A percentile compares a stretch with the other conserved stretches of the same genome.
These are phyloP conservation scores for Myiagra hebetior DNA, from an alignment of 2,113 vertebrate species.

Conservation along the genomic window DNA sequence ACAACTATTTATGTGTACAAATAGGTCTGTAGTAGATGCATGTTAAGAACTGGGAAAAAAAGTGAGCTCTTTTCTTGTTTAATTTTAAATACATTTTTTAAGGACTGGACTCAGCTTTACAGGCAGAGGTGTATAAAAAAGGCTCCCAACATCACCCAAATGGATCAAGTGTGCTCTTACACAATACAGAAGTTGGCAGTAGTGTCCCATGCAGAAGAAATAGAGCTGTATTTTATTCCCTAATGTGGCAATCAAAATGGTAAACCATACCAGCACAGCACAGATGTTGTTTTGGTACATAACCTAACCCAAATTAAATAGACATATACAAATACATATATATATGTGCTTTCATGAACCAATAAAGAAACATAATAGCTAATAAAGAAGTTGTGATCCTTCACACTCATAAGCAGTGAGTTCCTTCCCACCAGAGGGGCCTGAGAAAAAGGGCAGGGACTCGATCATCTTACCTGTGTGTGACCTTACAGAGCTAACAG, in stretches of 20 bases:
- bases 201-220: not conserved
- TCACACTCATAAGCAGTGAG: not conserved
- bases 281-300: not conserved
- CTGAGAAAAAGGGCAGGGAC: conserved; percentile 25
- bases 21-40: not conserved
- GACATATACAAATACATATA: not conserved
- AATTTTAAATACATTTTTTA: not conserved
- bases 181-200: not conserved
- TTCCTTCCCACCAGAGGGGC: not conserved
- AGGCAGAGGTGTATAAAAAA: not conserved
- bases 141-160: not conserved
- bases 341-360: not conserved
- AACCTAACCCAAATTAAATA: not conserved
- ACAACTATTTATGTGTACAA: not conserved
- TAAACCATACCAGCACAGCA: not conserved
- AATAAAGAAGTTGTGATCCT: not conserved
- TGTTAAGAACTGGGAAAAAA: not conserved
- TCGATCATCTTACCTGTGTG: conserved; percentile 2
- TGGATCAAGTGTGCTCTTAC: not conserved
- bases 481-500: not conserved
- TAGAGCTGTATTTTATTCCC: not conserved
- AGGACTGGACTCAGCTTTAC: not conserved
- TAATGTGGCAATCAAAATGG: not conserved
- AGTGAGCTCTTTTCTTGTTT: not conserved
- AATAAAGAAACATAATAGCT: not conserved